Conservation (phyloP, 2,888 invertebrate species). For the Drosophila subquinaria region DNA sequence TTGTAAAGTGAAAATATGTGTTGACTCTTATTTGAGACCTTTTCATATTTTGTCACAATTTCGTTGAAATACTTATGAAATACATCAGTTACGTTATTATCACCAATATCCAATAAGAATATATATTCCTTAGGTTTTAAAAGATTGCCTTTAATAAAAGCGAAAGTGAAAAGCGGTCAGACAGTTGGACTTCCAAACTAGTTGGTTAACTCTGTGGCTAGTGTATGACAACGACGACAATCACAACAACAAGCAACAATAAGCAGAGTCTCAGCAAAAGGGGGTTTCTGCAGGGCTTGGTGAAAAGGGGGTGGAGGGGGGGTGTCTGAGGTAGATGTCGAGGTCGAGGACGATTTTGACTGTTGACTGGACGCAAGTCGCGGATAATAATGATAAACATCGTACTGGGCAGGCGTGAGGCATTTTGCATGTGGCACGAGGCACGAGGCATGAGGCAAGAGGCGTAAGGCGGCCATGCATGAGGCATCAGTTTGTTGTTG, state of each 20-base stretch:
- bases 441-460: neutral
- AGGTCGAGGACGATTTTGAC: slow-evolving; percentile 27
- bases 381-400: slow-evolving; percentile 77
- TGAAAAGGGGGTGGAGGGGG: neutral
- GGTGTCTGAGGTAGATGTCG: neutral
- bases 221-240: slow-evolving; percentile 25
- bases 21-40: too few relatives aligned
- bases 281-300: too few relatives aligned
- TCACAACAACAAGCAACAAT: neutral
- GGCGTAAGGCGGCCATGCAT: slow-evolving; percentile 27
- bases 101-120: too few relatives aligned
- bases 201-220: slow-evolving; percentile 20
- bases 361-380: slow-evolving; percentile 52
- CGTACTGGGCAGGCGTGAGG: slow-evolving; percentile 42
- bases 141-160: too few relatives aligned
- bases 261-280: neutral
- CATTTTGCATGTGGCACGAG: slow-evolving; percentile 13
- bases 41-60: too few relatives aligned
- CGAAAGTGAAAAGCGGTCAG: too few relatives aligned
- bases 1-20: too few relatives aligned
- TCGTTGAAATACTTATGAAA: too few relatives aligned
- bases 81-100: too few relatives aligned
- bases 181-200: slow-evolving; percentile 6
- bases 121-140: too few relatives aligned
- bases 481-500: slow-evolving; percentile 44